Percentiles rank a stretch among this genome's conserved stretches.
Evolutionary conservation across 1,140 invertebrate genomes (phyloP).

Genomic region (Portunus trituberculatus): DNA sequence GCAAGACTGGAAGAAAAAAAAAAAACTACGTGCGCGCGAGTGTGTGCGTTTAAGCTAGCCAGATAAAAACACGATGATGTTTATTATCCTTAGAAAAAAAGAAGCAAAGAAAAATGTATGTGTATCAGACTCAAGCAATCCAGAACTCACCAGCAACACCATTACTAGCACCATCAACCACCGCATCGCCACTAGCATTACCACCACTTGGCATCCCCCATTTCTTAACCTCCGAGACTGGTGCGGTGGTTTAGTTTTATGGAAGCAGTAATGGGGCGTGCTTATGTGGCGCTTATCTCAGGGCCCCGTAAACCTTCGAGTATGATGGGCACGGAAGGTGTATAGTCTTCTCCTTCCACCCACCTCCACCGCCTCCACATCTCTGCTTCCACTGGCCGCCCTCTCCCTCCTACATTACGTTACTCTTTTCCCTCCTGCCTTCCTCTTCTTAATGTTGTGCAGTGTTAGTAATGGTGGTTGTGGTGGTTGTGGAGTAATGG

Average conservation of each 20-base stretch:
- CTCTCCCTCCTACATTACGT: not conserved
- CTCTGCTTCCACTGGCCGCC: not conserved
- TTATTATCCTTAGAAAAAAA: too few relatives aligned
- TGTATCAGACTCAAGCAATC: too few relatives aligned
- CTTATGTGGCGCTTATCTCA: slow-evolving; percentile 11
- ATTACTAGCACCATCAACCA: not conserved
- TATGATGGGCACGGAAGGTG: not conserved
- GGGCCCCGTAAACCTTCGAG: not conserved
- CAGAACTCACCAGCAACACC: not conserved
- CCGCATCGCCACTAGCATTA: not conserved
- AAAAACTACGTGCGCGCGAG: not conserved
- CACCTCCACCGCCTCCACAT: not conserved
- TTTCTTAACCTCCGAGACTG: not conserved
- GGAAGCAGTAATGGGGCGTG: slow-evolving; percentile 17
- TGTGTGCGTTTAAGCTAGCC: too few relatives aligned
- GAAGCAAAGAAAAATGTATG: too few relatives aligned
- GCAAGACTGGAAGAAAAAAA: not conserved
- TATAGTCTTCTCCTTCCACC: not conserved
- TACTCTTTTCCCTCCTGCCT: not conserved
- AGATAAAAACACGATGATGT: too few relatives aligned
- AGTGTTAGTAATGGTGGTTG: too few relatives aligned
- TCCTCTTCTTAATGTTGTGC: not conserved
- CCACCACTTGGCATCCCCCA: not conserved
- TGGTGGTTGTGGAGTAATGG: too few relatives aligned
- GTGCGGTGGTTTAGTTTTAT: slow-evolving; percentile 2